Evolutionary conservation across 2,888 invertebrate genomes (phyloP).

Genomic region (Branchinecta sandiegonensis): DNA sequence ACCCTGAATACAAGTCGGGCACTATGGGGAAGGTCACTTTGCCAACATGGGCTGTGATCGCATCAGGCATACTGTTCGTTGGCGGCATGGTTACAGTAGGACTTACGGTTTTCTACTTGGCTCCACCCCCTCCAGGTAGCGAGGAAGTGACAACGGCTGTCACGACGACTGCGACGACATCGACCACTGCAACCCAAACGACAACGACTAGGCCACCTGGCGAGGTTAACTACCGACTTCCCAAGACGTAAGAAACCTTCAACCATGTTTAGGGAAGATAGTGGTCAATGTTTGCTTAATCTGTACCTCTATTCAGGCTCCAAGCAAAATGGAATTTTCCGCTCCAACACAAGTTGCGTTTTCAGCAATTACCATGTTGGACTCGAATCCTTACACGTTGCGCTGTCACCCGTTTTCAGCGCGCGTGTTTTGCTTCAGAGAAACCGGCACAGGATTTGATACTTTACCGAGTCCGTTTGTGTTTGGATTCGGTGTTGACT

Average conservation of each 20-base stretch:
- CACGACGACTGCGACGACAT: background rate
- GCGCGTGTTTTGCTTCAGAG: no score
- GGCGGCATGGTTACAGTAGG: constrained; percentile 4
- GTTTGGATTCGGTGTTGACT: no score
- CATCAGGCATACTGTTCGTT: background rate
- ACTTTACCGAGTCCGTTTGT: no score
- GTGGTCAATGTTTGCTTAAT: no score
- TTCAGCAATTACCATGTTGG: no score
- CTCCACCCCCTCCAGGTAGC: background rate
- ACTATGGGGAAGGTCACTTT: constrained; percentile 5
- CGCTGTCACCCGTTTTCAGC: no score
- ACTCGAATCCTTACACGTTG: no score
- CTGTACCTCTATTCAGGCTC: no score
- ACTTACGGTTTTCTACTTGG: background rate
- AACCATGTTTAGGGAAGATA: no score
- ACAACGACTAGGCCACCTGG: background rate
- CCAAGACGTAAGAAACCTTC: background rate
- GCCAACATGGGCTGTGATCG: constrained; percentile 2
- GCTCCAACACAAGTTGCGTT: no score
- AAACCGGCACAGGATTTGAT: no score
- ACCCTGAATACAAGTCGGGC: background rate
- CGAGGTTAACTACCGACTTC: background rate
- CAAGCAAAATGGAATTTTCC: no score
- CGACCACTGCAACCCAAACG: background rate
- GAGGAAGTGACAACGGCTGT: background rate